phyloP scores from a whole-genome alignment of 2,113 vertebrate species.

The Urocolius indicus region DNA sequence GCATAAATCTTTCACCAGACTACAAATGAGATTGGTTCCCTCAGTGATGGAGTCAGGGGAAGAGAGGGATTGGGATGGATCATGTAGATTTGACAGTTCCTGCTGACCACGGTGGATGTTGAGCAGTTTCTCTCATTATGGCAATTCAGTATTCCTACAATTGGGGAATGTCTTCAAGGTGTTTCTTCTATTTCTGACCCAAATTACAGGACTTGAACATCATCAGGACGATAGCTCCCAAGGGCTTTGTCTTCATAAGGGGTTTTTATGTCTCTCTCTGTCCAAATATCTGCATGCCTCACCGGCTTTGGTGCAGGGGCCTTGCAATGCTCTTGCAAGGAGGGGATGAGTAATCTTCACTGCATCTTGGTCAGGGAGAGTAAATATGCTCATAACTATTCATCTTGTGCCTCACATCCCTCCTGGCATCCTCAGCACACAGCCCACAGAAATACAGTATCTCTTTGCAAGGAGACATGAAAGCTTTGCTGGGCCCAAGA shows the following conservation, averaged over 20 bases:
- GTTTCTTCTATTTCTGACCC: neutral
- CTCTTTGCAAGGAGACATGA: neutral
- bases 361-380: neutral
- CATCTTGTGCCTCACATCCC: fast-evolving
- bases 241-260: neutral
- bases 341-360: neutral
- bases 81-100: neutral
- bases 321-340: fast-evolving
- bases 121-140: neutral
- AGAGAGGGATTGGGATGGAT: neutral
- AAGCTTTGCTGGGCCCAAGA: neutral
- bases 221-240: neutral
- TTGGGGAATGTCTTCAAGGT: fast-evolving
- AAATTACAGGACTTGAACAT: neutral
- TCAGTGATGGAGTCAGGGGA: neutral
- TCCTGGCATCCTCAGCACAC: neutral
- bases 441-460: neutral
- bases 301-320: neutral
- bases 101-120: neutral
- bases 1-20: conserved; percentile 56
- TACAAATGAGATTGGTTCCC: conserved; percentile 22
- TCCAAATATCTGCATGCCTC: neutral
- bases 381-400: neutral
- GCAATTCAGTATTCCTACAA: neutral
- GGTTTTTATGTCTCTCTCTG: neutral